Conservation (phyloP, 2,797 vertebrate genomes). For the Sebastes flavidus region DNA sequence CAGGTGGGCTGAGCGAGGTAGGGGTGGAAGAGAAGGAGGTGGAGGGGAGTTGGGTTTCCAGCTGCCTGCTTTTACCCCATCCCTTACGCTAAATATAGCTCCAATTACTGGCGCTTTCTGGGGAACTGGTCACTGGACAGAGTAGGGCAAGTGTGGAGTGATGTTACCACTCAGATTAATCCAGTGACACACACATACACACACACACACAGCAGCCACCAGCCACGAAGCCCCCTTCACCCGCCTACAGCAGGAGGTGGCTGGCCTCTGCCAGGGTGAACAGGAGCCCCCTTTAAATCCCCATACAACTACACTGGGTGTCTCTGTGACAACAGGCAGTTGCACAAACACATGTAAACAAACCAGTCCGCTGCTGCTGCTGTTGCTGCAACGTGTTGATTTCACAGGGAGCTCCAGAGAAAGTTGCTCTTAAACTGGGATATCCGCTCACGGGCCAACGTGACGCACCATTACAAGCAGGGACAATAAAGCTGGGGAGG, state of each 20-base stretch:
- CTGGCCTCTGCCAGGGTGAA: slow-evolving; percentile 4
- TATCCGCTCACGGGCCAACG: slow-evolving; percentile 31
- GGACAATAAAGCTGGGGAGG: not conserved
- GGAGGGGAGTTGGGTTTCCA: slow-evolving; percentile 82
- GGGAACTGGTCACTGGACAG: slow-evolving; percentile 52
- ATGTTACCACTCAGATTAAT: slow-evolving; percentile 62
- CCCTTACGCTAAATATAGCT: slow-evolving; percentile 84
- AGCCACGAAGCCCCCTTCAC: slow-evolving; percentile 37
- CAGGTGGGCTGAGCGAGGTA: slow-evolving; percentile 51
- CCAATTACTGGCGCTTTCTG: slow-evolving; percentile 69
- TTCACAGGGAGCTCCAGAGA: slow-evolving; percentile 43
- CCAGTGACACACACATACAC: slow-evolving; percentile 57
- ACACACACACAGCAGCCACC: slow-evolving; percentile 39
- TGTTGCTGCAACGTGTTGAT: slow-evolving; percentile 55
- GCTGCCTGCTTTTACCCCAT: slow-evolving; percentile 86
- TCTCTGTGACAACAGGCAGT: slow-evolving; percentile 14
- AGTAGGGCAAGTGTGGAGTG: slow-evolving; percentile 39
- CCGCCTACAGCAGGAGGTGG: slow-evolving; percentile 45
- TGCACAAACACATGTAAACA: slow-evolving; percentile 62
- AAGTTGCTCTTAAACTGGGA: slow-evolving; percentile 24
- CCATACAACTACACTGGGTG: slow-evolving; percentile 6
- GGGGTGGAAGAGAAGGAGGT: slow-evolving; percentile 75
- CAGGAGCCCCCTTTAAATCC: slow-evolving; percentile 20
- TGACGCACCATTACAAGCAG: not conserved
- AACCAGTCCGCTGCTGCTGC: slow-evolving; percentile 30